These are phyloP conservation scores for Oscheius onirici DNA, from an alignment of 2,888 invertebrate genomes.

Conservation along the genomic window DNA sequence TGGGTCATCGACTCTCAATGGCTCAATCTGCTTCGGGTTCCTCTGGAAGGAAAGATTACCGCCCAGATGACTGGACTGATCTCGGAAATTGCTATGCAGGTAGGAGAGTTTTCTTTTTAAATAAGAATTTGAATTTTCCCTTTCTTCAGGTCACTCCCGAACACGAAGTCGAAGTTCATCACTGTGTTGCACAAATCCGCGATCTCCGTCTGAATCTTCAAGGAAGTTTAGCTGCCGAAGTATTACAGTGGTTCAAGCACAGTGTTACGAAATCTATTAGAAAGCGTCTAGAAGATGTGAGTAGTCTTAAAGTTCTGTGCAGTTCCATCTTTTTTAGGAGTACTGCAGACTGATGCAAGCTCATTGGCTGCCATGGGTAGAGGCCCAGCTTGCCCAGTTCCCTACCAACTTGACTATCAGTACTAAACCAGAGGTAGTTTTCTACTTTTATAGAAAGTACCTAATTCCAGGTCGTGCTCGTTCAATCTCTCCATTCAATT, in stretches of 20 bases:
- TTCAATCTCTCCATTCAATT: slow-evolving; percentile 61
- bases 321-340: slow-evolving; percentile 43
- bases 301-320: background rate
- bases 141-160: slow-evolving; percentile 49
- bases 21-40: slow-evolving; percentile 57
- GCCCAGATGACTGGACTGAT: slow-evolving; percentile 65
- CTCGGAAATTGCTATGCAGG: slow-evolving; percentile 64
- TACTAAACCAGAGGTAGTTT: slow-evolving; percentile 46
- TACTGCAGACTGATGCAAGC: slow-evolving; percentile 64
- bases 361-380: slow-evolving; percentile 66
- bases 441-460: background rate
- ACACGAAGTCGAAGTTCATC: slow-evolving; percentile 61
- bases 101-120: slow-evolving; percentile 32
- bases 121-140: background rate
- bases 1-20: slow-evolving; percentile 61
- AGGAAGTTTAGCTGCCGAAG: slow-evolving; percentile 52
- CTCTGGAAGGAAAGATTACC: slow-evolving; percentile 60
- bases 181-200: slow-evolving; percentile 63
- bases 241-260: slow-evolving; percentile 65
- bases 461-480: slow-evolving; percentile 46
- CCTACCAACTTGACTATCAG: slow-evolving; percentile 60
- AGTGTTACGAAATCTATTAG: slow-evolving; percentile 60
- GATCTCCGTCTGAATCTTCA: slow-evolving; percentile 51
- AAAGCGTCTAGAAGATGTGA: slow-evolving; percentile 60
- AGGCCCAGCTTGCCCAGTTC: slow-evolving; percentile 61